These are phyloP conservation scores for Euzetes globulus DNA, from an alignment of 2,888 invertebrate species.

Conservation along the genomic window DNA sequence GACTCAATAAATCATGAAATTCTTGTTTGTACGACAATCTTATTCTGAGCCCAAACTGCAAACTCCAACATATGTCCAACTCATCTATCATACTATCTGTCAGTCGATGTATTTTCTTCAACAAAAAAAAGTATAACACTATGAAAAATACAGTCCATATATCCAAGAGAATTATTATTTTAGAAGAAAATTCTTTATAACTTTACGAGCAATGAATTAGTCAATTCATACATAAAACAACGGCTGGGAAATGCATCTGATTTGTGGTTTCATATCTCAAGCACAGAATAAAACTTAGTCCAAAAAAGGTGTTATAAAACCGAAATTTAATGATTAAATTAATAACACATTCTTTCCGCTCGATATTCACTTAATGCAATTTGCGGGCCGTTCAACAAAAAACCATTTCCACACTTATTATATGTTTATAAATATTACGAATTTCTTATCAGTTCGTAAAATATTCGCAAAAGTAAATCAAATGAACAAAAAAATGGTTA, in stretches of 20 bases:
- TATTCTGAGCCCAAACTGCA: background rate
- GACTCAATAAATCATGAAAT: background rate
- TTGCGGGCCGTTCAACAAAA: background rate
- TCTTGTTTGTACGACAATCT: background rate
- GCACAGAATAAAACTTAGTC: background rate
- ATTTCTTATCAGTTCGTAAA: slow-evolving; percentile 1
- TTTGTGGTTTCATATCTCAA: background rate
- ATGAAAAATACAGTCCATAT: background rate
- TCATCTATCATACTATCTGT: slow-evolving; percentile 13
- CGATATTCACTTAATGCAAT: background rate
- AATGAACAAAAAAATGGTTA: background rate
- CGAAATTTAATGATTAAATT: background rate
- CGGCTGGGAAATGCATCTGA: background rate
- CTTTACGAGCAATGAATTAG: background rate
- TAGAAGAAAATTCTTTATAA: background rate
- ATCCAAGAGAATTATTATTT: background rate
- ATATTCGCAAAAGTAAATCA: background rate
- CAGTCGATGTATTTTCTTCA: background rate
- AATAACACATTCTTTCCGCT: background rate
- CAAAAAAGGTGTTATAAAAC: background rate
- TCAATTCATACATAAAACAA: background rate
- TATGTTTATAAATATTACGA: background rate
- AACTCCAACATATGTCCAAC: slow-evolving; percentile 10
- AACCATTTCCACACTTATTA: background rate
- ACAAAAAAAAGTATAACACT: background rate